Evolutionary conservation across 1,140 invertebrate genomes (phyloP).

Genomic region (Drosophila eugracilis): DNA sequence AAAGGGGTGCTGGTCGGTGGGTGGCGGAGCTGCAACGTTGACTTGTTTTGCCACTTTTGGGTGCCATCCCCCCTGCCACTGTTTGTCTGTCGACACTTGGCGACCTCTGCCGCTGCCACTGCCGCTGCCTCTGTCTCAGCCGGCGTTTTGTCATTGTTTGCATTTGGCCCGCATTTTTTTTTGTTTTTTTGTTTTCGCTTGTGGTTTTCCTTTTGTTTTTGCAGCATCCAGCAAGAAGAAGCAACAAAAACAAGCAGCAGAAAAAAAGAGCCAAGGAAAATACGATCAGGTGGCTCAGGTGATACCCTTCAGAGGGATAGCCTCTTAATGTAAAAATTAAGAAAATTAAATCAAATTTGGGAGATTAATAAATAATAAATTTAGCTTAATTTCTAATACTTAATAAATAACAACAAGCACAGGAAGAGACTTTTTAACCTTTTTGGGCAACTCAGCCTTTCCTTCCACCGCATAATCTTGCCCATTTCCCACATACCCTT

Average conservation of each 20-base stretch:
- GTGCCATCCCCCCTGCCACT: conserved; percentile 9
- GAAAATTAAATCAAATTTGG: no score
- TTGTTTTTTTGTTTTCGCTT: conserved; percentile 20
- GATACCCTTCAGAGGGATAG: conserved; percentile 19
- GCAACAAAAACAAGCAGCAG: neutral
- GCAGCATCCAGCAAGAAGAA: conserved; percentile 14
- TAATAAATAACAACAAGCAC: no score
- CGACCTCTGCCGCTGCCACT: conserved; percentile 57
- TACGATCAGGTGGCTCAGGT: neutral
- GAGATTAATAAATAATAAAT: neutral
- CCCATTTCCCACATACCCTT: neutral
- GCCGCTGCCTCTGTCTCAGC: conserved; percentile 40
- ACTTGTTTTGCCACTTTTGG: conserved; percentile 77
- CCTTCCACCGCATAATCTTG: neutral
- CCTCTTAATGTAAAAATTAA: no score
- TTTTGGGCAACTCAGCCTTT: neutral
- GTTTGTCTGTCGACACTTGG: conserved; percentile 70
- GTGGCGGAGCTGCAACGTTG: conserved; percentile 21
- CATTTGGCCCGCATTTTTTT: conserved; percentile 73
- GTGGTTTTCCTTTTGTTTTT: conserved; percentile 39
- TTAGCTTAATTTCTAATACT: no score
- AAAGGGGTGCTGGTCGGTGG: neutral
- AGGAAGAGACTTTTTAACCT: neutral
- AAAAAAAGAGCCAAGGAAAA: conserved; percentile 3
- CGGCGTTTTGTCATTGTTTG: conserved; percentile 81